A percentile compares a stretch with the other conserved stretches of the same genome.
Conservation (phyloP, 2,888 invertebrate genomes). For the Ennomos erosarius region DNA sequence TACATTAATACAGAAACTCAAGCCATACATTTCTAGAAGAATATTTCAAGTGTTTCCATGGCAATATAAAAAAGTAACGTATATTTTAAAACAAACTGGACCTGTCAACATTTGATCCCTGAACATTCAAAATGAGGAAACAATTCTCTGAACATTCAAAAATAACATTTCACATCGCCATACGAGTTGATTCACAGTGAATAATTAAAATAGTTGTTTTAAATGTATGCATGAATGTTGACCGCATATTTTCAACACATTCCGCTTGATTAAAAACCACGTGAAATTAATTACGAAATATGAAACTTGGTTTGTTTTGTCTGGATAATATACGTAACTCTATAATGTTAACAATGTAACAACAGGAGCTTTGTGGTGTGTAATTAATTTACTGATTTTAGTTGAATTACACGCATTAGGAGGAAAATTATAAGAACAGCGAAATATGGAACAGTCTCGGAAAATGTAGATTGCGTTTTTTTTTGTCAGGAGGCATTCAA, state of each 20-base stretch:
- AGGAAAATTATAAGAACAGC: too few relatives aligned
- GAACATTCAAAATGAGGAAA: conserved; percentile 6
- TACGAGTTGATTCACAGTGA: conserved; percentile 57
- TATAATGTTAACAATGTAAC: conserved; percentile 14
- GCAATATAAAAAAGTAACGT: too few relatives aligned
- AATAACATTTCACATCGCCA: conserved; percentile 48
- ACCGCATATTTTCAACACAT: conserved; percentile 66
- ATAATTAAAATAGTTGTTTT: conserved; percentile 71
- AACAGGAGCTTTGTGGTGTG: conserved; percentile 3
- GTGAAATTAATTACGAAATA: conserved; percentile 53
- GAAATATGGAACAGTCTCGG: too few relatives aligned
- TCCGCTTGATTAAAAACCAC: conserved; percentile 65
- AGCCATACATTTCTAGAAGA: too few relatives aligned
- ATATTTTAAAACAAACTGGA: neutral
- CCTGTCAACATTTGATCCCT: neutral
- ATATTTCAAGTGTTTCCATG: too few relatives aligned
- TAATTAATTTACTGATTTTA: neutral
- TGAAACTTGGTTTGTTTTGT: conserved; percentile 27
- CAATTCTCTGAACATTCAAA: conserved; percentile 27
- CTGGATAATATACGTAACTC: conserved; percentile 12
- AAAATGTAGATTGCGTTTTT: too few relatives aligned
- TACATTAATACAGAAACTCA: too few relatives aligned
- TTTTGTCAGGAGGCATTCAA: too few relatives aligned
- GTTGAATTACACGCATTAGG: too few relatives aligned
- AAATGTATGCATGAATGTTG: conserved; percentile 59